Evolutionary conservation across 2,113 vertebrate genomes (phyloP), one percentile per base, ranked within the genome.

Genomic region (Callipepla californica): DNA sequence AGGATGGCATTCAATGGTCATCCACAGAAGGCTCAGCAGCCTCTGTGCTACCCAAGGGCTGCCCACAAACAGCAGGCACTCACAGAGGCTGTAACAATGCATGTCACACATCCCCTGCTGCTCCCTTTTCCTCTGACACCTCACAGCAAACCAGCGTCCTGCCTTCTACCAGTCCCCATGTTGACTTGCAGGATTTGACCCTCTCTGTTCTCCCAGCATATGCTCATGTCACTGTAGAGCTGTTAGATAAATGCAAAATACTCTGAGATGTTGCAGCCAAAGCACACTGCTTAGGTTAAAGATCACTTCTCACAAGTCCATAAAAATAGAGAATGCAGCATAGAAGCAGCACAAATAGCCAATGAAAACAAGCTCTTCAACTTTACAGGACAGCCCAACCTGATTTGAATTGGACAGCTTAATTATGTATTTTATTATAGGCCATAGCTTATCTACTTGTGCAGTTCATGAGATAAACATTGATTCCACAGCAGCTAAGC

Each of bases 251-350:
- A 3, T 7, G n/a, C 6, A 28, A 40, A 83, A 74, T 91, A 65
- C 40, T 36, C 15, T 23, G 77, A 94, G 63, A 85, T 16, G 16
- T 51, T 51, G 51, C 68, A 74, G 69, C 67, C 80, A 77, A 95
- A 93, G 68, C 40, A 65, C 26, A 16, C 42, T 30, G 26, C 80
- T 76, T 75, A 36, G 23, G 70, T 85, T 94, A 89, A 95, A 96
- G 92, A 94, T 89, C 80, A 95, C 58, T 73, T 48, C 7, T 23
- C 47, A 15, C 51, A 80, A 80, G 51, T 53, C 5, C 32, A 62
- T 40, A 36, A 47, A 87, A 69, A 2, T 25, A 65, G 38, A 40
- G 51, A 74, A 68, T 5, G 61, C 4, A 23, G 16, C 45, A 85
- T 20, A 76, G 58, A 79, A 87, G 36, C 19, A 68, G 47, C 40